Evolutionary conservation across 2,888 invertebrate species (phyloP), one percentile per base, ranked within the genome.

Genomic region (Dasysyrphus tricinctus): DNA sequence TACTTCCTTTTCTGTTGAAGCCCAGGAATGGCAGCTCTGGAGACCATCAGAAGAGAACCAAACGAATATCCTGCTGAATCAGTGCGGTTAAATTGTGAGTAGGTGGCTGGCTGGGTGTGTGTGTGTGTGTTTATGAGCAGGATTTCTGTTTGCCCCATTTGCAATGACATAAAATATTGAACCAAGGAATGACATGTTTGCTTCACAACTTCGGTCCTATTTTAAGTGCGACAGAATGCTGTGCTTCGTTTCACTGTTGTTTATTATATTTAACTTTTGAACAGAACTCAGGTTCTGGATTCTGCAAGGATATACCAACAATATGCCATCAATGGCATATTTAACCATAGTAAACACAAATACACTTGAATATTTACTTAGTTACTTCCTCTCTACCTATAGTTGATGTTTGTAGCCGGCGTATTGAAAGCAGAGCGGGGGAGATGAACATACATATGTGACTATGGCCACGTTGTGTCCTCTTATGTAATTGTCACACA

Each of bases 121-220:
- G 16, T 49, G n/a, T 65, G 16, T 59, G 16, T 49, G 49, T 57
- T 65, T 59, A 44, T 61, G 61, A 74, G 61, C 70, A 47, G 61
- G 12, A 57, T 69, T 63, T 84, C 72, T 80, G 80, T 84, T 84
- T 76, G 84, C 54, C 59, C 80, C 72, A 80, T 84, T 84, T 69
- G 84, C 76, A 80, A 67, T 84, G 72, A 80, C 80, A 84, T 80
- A 76, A 84, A 84, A 76, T 84, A 84, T 84, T 84, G 84, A 84
- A 80, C 75, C 67, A 80, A 67, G 54, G 72, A 80, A 76, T 73
- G 84, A 80, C 76, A 80, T 84, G 80, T 84, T 84, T 84, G 76
- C 76, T 63, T 39, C 47, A 69, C 67, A 44, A 61, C 19, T 47
- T 67, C 44, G 51, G 39, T 70, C 29, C 59, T 63, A 47, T 44